A percentile compares a stretch with the other conserved stretches of the same genome.
Conservation (phyloP, 2,888 invertebrate species). For the Laspeyria flexula region DNA sequence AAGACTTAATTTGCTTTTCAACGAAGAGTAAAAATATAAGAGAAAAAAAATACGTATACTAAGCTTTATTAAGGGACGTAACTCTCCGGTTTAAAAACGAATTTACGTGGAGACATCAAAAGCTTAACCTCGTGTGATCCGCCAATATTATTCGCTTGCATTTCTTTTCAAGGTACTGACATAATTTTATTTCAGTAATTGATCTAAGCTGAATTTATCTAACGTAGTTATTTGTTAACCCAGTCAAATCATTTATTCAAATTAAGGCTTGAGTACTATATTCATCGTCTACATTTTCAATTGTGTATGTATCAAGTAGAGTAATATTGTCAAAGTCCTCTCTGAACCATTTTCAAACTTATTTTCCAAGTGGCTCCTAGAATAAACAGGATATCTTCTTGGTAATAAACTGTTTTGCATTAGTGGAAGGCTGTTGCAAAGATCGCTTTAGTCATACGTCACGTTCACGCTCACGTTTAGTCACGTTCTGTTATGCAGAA, state of each 20-base stretch:
- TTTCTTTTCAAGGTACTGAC: neutral
- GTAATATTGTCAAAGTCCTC: too few relatives aligned
- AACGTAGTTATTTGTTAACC: neutral
- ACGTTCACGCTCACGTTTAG: too few relatives aligned
- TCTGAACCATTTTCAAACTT: neutral
- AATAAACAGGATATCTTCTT: conserved; percentile 48
- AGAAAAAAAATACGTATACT: conserved; percentile 2
- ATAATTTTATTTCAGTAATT: neutral
- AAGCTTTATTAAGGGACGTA: conserved; percentile 10
- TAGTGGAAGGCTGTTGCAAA: conserved; percentile 49
- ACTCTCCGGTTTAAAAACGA: conserved; percentile 7
- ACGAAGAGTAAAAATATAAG: conserved; percentile 2
- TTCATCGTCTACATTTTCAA: neutral
- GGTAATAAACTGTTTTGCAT: conserved; percentile 55
- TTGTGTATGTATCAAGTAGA: too few relatives aligned
- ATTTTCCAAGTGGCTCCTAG: neutral
- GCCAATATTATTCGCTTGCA: conserved; percentile 1
- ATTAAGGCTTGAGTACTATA: too few relatives aligned
- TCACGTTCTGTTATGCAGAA: conserved; percentile 61
- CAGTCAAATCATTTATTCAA: too few relatives aligned
- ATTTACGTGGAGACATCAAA: conserved; percentile 9
- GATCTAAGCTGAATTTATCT: neutral
- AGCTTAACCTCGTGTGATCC: conserved; percentile 9
- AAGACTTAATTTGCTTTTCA: conserved; percentile 5
- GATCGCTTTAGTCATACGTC: conserved; percentile 60